phyloP scores from a whole-genome alignment of 2,888 invertebrate genomes.

The Caenorhabditis auriculariae region DNA sequence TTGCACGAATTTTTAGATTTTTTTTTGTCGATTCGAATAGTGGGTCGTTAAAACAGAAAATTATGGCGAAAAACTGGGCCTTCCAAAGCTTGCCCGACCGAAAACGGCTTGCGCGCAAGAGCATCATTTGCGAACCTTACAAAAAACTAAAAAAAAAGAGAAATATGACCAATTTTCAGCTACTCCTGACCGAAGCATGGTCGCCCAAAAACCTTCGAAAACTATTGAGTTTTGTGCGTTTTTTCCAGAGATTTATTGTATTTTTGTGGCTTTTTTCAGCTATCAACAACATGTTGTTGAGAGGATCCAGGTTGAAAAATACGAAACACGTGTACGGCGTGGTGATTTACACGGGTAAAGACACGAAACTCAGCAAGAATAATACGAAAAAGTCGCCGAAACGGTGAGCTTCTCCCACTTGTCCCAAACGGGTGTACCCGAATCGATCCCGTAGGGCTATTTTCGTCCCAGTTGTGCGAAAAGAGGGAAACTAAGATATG shows the following conservation, averaged over 20 bases:
- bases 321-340: slow-evolving; percentile 89
- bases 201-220: background rate
- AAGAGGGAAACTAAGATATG: no score
- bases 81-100: no score
- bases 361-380: slow-evolving; percentile 94
- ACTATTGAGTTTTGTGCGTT: background rate
- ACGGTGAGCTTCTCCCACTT: slow-evolving; percentile 71
- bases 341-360: slow-evolving; percentile 95
- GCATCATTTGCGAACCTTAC: no score
- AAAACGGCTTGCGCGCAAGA: no score
- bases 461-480: no score
- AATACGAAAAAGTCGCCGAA: slow-evolving; percentile 81
- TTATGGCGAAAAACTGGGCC: no score
- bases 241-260: background rate
- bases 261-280: slow-evolving; percentile 5
- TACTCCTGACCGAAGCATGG: background rate
- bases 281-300: slow-evolving; percentile 86
- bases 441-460: background rate
- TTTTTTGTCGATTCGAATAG: no score
- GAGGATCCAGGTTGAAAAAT: slow-evolving; percentile 92
- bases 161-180: no score
- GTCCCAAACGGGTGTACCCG: background rate
- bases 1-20: no score
- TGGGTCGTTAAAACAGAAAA: no score
- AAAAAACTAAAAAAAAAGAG: no score